These are phyloP conservation scores for Lumbricus terrestris DNA, from an alignment of 2,888 invertebrate species.

Conservation along the genomic window DNA sequence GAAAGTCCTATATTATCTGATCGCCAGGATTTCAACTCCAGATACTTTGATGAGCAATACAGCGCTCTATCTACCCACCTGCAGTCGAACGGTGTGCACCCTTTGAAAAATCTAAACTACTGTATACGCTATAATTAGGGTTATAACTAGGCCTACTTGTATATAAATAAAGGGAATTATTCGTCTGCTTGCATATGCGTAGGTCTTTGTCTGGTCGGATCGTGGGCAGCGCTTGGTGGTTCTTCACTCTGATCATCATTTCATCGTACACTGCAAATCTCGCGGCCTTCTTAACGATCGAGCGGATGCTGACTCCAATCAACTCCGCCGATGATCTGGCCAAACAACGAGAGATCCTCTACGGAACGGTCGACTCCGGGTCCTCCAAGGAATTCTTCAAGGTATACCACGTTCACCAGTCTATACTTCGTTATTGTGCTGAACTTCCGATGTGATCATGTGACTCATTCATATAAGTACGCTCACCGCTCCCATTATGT, in stretches of 20 bases:
- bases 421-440: not conserved
- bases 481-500: not conserved
- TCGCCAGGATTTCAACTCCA: too few species aligned
- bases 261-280: conserved; percentile 98
- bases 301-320: conserved; percentile 90
- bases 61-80: too few species aligned
- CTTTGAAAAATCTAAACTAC: too few species aligned
- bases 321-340: conserved; percentile 87
- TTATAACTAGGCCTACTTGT: too few species aligned
- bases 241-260: conserved; percentile 94
- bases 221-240: conserved; percentile 99
- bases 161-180: not conserved
- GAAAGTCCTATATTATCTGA: too few species aligned
- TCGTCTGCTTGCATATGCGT: conserved; percentile 23
- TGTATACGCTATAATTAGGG: too few species aligned
- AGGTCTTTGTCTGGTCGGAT: conserved; percentile 87
- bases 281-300: conserved; percentile 88
- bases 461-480: not conserved
- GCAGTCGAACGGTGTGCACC: too few species aligned
- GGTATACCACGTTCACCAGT: too few species aligned
- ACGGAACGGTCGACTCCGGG: conserved; percentile 71
- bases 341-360: conserved; percentile 65
- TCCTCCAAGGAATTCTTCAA: conserved; percentile 88
- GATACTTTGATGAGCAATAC: too few species aligned
- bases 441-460: not conserved